phyloP scores from a whole-genome alignment of 2,797 vertebrate species.

The Eptatretus atami region DNA sequence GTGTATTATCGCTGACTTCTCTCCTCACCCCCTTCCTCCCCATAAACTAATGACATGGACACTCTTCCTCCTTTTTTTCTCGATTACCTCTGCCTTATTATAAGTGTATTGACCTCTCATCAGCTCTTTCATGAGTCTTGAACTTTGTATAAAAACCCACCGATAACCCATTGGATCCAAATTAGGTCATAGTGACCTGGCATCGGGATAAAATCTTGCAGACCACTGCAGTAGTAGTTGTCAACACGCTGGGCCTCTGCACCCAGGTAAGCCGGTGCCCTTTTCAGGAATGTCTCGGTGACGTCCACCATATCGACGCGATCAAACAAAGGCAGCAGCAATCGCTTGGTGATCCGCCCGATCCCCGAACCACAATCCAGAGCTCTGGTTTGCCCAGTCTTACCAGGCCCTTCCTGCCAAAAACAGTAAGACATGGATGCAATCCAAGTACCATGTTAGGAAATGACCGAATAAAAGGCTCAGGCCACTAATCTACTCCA shows the following conservation, averaged over 20 bases:
- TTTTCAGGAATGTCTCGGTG: slow-evolving; percentile 55
- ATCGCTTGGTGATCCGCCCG: slow-evolving; percentile 54
- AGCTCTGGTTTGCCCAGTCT: slow-evolving; percentile 28
- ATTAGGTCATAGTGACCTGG: slow-evolving; percentile 47
- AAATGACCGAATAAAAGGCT: no score
- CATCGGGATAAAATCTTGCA: slow-evolving; percentile 63
- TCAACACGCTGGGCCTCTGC: slow-evolving; percentile 39
- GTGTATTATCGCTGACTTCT: no score
- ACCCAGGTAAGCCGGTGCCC: slow-evolving; percentile 46
- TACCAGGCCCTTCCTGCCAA: slow-evolving; percentile 18
- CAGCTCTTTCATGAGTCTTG: no score
- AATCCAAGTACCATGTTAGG: no score
- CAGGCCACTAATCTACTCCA: no score
- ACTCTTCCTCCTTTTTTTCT: no score
- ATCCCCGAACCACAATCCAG: slow-evolving; percentile 84
- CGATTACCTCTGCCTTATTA: no score
- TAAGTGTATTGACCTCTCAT: no score
- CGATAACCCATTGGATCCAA: slow-evolving; percentile 98
- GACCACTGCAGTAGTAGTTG: slow-evolving; percentile 49
- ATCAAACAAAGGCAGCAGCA: slow-evolving; percentile 59
- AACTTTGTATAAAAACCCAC: slow-evolving; percentile 17
- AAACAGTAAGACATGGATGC: no score
- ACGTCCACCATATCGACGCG: slow-evolving; percentile 75
- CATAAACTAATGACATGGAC: no score
- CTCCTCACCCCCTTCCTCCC: no score